Evolutionary conservation across 2,797 vertebrate species (phyloP).

Genomic region (Lithobates sylvaticus): DNA sequence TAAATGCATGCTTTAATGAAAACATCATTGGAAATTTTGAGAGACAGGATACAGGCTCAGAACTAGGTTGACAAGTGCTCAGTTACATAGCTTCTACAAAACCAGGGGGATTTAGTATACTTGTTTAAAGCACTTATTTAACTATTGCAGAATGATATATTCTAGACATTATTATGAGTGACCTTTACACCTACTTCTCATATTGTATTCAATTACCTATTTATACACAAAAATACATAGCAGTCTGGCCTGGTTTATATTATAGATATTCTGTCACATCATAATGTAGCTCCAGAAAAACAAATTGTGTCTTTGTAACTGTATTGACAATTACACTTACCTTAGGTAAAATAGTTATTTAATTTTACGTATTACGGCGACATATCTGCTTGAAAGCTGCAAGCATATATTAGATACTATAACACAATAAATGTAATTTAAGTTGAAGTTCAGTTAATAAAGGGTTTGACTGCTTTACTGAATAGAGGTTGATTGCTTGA

Average conservation of each 20-base stretch:
- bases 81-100: no score
- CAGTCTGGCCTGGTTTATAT: background rate
- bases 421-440: slow-evolving; percentile 19
- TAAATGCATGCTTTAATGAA: no score
- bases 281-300: background rate
- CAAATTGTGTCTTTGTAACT: background rate
- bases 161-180: background rate
- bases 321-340: background rate
- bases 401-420: slow-evolving; percentile 14
- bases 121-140: no score
- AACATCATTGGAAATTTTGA: no score
- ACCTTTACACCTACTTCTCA: background rate
- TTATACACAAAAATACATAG: background rate
- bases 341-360: background rate
- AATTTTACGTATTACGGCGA: background rate
- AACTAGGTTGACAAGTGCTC: no score
- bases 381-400: background rate
- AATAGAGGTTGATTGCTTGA: slow-evolving; percentile 58
- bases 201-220: no score
- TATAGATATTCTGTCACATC: background rate
- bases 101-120: no score
- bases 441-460: slow-evolving; percentile 32
- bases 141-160: background rate
- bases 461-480: slow-evolving; percentile 16
- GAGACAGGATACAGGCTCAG: no score